A percentile compares a stretch with the other conserved stretches of the same genome.
Conservation (phyloP, 1,140 invertebrate species). For the Papilio dardanus region DNA sequence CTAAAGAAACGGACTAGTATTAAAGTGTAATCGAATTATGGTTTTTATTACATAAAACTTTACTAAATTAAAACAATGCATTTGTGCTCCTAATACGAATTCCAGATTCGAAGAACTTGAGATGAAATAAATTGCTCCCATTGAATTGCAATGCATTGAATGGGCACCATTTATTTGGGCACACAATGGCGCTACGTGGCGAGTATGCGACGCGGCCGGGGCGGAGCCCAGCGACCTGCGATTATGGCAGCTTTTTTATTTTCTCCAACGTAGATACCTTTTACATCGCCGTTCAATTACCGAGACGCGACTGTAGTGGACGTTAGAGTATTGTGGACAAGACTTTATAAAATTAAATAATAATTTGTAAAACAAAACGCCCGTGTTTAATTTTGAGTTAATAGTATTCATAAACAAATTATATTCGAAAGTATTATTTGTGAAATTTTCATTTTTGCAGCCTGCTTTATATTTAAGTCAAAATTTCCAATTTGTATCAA, state of each 20-base stretch:
- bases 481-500: too few relatives aligned
- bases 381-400: too few relatives aligned
- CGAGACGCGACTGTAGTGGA: slow-evolving; percentile 56
- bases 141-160: slow-evolving; percentile 67
- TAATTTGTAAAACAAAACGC: slow-evolving; percentile 38
- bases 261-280: slow-evolving; percentile 77
- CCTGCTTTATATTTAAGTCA: too few relatives aligned
- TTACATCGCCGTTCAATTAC: slow-evolving; percentile 81
- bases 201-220: slow-evolving; percentile 47
- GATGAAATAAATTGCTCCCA: slow-evolving; percentile 48
- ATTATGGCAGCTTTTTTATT: slow-evolving; percentile 70
- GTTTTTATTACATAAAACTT: background rate
- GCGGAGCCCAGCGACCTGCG: slow-evolving; percentile 66
- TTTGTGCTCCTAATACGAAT: background rate
- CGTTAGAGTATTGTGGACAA: slow-evolving; percentile 49
- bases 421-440: too few relatives aligned
- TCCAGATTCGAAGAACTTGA: slow-evolving; percentile 38
- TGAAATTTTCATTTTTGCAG: too few relatives aligned
- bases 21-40: background rate
- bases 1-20: too few relatives aligned
- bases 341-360: slow-evolving; percentile 31
- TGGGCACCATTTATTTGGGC: slow-evolving; percentile 66
- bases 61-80: background rate
- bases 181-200: slow-evolving; percentile 64
- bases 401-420: too few relatives aligned